Base-by-base conservation (phyloP, 2,888 invertebrate genomes). In the Amphipoea oculea region DNA sequence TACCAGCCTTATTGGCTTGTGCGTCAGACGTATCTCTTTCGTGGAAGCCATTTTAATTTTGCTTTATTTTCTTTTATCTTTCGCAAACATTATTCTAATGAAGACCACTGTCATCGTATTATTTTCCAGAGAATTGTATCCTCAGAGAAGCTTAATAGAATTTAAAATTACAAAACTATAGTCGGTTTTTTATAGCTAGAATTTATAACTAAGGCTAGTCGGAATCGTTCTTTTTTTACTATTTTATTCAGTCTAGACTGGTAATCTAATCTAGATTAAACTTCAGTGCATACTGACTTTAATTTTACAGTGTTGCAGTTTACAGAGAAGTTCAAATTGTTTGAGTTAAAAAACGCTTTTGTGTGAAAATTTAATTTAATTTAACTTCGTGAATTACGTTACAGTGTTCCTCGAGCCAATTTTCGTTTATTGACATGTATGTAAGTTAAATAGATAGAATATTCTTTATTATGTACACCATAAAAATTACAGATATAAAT, bases 241-340 rank as follows among this genome's bases (percentile, higher is more conserved):
- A 54, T 68, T 85, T 82, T 78, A 76, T 57, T 54, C 12, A 66
- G 88, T 86, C 86, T 88, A 86, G 86, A 87, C 88, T 69, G 20
- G 20, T 69, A 78, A 78, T 85, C n/a, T 76, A 76, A 72, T 83
- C 76, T 45, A 78, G 60, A 79, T 79, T 79, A 76, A 17, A 76
- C n/a, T 81, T 51, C 14, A 68, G 14, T 75, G 73, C 17, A 81
- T 66, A 51, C 84, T 69, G 69, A 69, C 42, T 81, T 57, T 45
- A 62, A 80, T 45, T 76, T 82, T n/a, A 57, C n/a, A 54, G 69
- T 57, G n/a, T 51, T 70, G n/a, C 48, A 69, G 63, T 60, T 69
- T 12, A 48, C 20, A 78, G 23, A 57, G 2, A 29, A 65, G 1
- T 66, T 42, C 6, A 45, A 82, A 76, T 60, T 62, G 29, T 83